Base-by-base conservation (phyloP, 53 echinoderm and acorn worm species). In the Holothuria leucospilota region DNA sequence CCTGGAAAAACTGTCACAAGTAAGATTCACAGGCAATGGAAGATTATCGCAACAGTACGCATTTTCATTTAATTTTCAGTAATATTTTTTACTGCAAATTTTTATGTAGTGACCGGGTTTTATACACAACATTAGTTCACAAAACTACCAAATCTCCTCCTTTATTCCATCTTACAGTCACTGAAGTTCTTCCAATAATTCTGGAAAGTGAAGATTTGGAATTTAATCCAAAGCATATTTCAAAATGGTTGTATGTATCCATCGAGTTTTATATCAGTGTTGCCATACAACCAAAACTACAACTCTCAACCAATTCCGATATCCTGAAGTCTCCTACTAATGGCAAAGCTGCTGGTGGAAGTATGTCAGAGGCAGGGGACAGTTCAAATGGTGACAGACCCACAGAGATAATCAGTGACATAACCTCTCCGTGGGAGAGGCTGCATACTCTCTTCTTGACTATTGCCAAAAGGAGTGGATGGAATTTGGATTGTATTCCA, bases 201-300 rank as follows among this genome's bases (percentile, higher is more conserved):
- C 61, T 80, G 59, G 59, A 53, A 56, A 60, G 56, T 38, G 28
- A 80, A 24, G 15, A 80, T 13, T 38, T 80, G 8, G 61, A 80
- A n/a, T 80, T 80, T 38, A 60, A 24, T 21, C 39, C 61, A 2
- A 80, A 51, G 24, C 51, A 26, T 24, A 42, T 75, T 75, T 53
- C 51, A 51, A 52, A 75, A 39, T 51, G 56, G 75, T 26, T 75
- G 72, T 72, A 51, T 75, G 16, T 75, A 23, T 25, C 51, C 27
- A 75, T 75, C 21, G 80, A 80, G 34, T 80, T 80, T 21, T 80
- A 80, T 29, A 80, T 80, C 80, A 80, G 59, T 27, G 26, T 80
- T 14, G 80, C 80, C 24, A 29, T 80, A 16, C 80, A 80, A 21
- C 15, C 80, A 13, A 80, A 80, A 62, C 38, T 21, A 5, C 80